These are phyloP conservation scores for Hystrix brachyura DNA, from an alignment of 2,113 vertebrate species.

Conservation along the genomic window DNA sequence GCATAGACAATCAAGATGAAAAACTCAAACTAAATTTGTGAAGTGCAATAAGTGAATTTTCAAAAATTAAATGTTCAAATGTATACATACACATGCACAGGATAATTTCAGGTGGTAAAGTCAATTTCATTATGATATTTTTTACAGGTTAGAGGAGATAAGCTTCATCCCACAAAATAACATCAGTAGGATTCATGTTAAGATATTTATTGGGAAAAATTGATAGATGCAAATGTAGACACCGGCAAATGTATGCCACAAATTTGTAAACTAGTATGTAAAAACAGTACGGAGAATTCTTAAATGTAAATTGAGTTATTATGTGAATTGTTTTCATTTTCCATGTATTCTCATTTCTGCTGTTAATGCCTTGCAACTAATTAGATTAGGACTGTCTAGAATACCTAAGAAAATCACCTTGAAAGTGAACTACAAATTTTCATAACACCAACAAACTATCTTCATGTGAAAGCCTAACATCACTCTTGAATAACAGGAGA, in stretches of 20 bases:
- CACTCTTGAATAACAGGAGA: background rate
- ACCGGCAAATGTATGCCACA: background rate
- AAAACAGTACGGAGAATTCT: background rate
- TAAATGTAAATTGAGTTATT: background rate
- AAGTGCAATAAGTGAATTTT: background rate
- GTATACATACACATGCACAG: background rate
- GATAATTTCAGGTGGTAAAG: background rate
- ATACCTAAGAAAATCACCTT: background rate
- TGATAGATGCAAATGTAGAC: background rate
- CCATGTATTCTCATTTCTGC: background rate
- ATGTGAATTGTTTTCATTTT: background rate
- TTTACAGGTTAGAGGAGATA: background rate
- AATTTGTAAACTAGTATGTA: background rate
- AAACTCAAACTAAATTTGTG: background rate
- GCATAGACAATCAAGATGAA: background rate
- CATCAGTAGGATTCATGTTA: background rate
- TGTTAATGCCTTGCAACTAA: background rate
- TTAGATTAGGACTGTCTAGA: background rate
- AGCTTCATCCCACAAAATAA: background rate
- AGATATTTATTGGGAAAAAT: background rate
- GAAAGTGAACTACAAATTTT: background rate
- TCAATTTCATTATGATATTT: background rate
- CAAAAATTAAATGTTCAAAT: background rate
- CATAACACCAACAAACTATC: background rate
- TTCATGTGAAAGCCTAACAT: background rate